Evolutionary conservation across 2,113 vertebrate species (phyloP), one percentile per base, ranked within the genome.

Genomic region (human (Homo sapiens)): DNA sequence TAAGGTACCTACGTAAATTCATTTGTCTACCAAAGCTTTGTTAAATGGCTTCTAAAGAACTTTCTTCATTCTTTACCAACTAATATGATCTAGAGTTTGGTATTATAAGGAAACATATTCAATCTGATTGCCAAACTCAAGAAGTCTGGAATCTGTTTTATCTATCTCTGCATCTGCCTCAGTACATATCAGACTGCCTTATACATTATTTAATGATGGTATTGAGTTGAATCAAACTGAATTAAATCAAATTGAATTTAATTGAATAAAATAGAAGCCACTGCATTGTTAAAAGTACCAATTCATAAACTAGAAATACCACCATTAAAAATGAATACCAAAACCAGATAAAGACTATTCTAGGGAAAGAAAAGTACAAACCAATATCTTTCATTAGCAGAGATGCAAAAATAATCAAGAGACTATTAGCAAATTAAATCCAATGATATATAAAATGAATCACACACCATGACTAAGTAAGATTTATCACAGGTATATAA

Each of bases 381-480:
- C 22, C 32, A 97, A 16, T 94, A 78, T 90, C 40, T 76, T n/a
- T 35, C 45, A 90, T 59, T 13, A 90, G 86, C 22, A 61, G 11
- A 40, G 20, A 75, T 72, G 4, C n/a, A 85, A 84, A 48, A 80
- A 32, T 72, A 3, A 4, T 89, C 38, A 90, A 45, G 3, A 81
- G 10, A 79, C 35, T 73, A 52, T 96, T 81, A 89, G 8, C 5
- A 96, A 93, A 86, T 61, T 11, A 93, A 97, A 87, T 86, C 30
- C 2, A 83, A 55, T 2, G 50, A 82, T 32, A 80, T 66, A 45
- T 64, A 35, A 84, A 68, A 73, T n/a, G 38, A 88, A 70, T 59
- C 59, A 64, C 40, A 78, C 2, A 30, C 0, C 4, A 80, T 38
- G 13, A 48, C 6, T 55, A 87, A 40, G 0, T 73, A 14, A 32